Conservation (phyloP, 2,113 vertebrate species). For the Ascaphus truei region DNA sequence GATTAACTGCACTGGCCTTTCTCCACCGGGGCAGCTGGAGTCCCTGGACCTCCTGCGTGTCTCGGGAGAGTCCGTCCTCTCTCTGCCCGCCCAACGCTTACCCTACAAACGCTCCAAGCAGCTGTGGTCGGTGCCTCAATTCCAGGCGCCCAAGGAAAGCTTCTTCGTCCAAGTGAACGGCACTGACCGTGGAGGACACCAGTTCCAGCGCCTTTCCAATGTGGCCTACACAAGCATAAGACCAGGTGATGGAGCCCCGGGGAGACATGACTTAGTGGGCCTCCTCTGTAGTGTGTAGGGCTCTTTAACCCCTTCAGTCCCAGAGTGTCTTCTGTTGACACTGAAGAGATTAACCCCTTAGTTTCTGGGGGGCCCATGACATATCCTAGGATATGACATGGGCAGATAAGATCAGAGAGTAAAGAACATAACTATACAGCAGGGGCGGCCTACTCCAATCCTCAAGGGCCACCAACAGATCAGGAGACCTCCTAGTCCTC, state of each 20-base stretch:
- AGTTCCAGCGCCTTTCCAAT: conserved; percentile 84
- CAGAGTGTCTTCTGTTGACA: too few species aligned
- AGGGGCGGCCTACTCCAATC: too few species aligned
- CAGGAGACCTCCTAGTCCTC: too few species aligned
- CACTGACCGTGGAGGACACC: conserved; percentile 71
- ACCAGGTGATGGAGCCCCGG: conserved; percentile 61
- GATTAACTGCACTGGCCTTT: conserved; percentile 78
- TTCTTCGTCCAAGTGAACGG: conserved; percentile 87
- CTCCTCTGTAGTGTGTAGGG: too few species aligned
- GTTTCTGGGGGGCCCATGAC: too few species aligned
- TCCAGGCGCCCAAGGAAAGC: conserved; percentile 71
- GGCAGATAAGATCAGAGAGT: too few species aligned
- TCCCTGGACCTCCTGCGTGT: conserved; percentile 72
- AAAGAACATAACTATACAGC: too few species aligned
- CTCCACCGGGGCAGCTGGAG: conserved; percentile 67
- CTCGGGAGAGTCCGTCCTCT: conserved; percentile 71
- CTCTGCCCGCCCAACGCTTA: conserved; percentile 55
- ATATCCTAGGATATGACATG: too few species aligned
- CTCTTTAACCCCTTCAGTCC: too few species aligned
- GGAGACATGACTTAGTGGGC: too few species aligned
- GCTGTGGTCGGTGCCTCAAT: conserved; percentile 76
- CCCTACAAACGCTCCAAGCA: conserved; percentile 61
- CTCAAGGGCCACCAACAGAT: too few species aligned
- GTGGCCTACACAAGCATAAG: conserved; percentile 86
- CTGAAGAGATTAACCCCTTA: too few species aligned